Evolutionary conservation across 2,888 invertebrate species (phyloP), one percentile per base, ranked within the genome.

Genomic region (Stomorhina lunata): DNA sequence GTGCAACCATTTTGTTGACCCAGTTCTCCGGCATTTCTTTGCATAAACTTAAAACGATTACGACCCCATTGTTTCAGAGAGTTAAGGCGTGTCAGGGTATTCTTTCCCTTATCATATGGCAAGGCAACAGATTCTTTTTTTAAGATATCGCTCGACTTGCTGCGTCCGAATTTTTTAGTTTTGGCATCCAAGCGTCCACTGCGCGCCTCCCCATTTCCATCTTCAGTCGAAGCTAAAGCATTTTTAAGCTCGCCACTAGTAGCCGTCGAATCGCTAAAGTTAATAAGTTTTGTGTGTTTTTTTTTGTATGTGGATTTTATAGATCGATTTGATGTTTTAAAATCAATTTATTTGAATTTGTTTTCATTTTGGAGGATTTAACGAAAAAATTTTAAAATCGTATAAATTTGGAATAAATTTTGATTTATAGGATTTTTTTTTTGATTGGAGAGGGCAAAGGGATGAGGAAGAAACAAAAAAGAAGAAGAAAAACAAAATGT

Each of bases 51-150:
- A 89, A 96, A 92, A 85, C 96, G 93, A 87, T 94, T 96, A 89
- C 95, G 95, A 76, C 96, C 96, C 96, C 96, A 97, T 89, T 96
- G 95, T 90, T 96, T 96, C 75, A 97, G 91, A 27, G 95, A 95
- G 90, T 96, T 95, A 90, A 97, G 95, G 29, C 91, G 88, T 9
- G 91, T 90, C 84, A 90, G 93, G 91, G 91, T 94, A 93, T 86
- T 89, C 86, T 91, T 91, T 17, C 91, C 90, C 81, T 89, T 90
- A 86, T 91, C 90, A 87, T 89, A 90, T 83, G 89, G 90, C 86
- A 90, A 89, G 88, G 90, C 89, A 88, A 89, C 88, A 89, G 88
- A 88, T 87, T 91, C 91, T 87, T 93, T 93, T 91, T 94, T 95
- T 90, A 96, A 93, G 86, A 95, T 92, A 90, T 96, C 96, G 88